phyloP scores from a whole-genome alignment of 2,888 invertebrate species.

The Tipula confusa region DNA sequence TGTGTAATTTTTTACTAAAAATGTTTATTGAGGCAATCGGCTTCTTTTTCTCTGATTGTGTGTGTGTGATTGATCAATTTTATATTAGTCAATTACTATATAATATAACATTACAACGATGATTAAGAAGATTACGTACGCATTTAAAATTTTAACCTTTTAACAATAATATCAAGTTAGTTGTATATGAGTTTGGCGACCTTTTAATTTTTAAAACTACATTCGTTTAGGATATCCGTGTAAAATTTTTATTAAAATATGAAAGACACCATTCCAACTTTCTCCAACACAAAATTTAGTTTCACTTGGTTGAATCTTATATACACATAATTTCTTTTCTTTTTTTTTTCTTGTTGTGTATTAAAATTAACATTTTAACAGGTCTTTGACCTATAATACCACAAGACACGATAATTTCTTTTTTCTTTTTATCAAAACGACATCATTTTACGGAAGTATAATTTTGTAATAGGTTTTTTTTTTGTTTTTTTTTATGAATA shows the following conservation, averaged over 20 bases:
- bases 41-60: too few species aligned
- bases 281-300: neutral
- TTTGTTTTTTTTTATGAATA: too few species aligned
- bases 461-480: neutral
- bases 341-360: conserved; percentile 3
- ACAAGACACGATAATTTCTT: neutral
- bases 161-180: neutral
- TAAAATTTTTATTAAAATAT: neutral
- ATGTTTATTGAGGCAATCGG: neutral
- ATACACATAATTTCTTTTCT: conserved; percentile 27
- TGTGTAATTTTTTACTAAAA: neutral
- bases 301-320: conserved; percentile 28
- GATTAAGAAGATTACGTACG: neutral
- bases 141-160: neutral
- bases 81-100: neutral
- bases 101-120: too few species aligned
- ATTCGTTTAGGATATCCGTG: neutral
- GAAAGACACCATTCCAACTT: neutral
- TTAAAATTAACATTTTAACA: conserved; percentile 5
- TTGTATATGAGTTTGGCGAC: neutral
- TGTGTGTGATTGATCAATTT: neutral
- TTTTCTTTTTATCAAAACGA: neutral
- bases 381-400: conserved; percentile 25
- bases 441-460: neutral
- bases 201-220: neutral